These are phyloP conservation scores for Chaenocephalus aceratus DNA, from an alignment of 2,113 vertebrate species.

Conservation along the genomic window DNA sequence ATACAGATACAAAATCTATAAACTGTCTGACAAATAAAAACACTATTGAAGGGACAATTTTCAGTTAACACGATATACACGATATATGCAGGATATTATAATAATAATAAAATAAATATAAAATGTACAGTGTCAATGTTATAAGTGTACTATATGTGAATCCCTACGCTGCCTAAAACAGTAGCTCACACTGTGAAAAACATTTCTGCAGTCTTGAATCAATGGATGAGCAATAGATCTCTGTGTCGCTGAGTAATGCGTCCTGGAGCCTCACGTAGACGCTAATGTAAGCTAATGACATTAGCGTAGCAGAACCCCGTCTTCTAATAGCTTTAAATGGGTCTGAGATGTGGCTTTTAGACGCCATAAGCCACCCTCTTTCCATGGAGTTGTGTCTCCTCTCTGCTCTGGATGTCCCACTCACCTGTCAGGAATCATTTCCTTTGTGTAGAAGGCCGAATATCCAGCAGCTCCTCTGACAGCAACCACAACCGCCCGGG, in stretches of 20 bases:
- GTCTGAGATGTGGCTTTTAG: conserved; percentile 47
- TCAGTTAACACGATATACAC: no score
- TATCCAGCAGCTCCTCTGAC: conserved; percentile 14
- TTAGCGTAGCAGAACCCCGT: conserved; percentile 56
- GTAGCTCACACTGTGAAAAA: not conserved
- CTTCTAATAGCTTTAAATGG: conserved; percentile 64
- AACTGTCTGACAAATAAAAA: no score
- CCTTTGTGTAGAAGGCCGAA: conserved; percentile 14
- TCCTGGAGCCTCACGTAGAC: conserved; percentile 28
- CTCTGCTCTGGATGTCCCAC: conserved; percentile 2
- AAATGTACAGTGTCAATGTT: no score
- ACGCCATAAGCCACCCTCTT: conserved; percentile 28
- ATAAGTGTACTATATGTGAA: not conserved
- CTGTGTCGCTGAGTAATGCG: conserved; percentile 64
- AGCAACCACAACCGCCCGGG: conserved; percentile 1
- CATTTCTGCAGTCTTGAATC: conserved; percentile 32
- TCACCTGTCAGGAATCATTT: conserved; percentile 56
- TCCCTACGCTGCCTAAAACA: not conserved
- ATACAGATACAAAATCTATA: no score
- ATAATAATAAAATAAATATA: no score
- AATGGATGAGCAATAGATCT: conserved; percentile 58
- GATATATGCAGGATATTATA: no score
- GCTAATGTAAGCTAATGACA: conserved; percentile 42
- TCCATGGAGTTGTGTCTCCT: conserved; percentile 7
- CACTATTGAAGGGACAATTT: no score